Evolutionary conservation across 2,113 vertebrate genomes (phyloP).

Genomic region (Elaphurus davidianus): DNA sequence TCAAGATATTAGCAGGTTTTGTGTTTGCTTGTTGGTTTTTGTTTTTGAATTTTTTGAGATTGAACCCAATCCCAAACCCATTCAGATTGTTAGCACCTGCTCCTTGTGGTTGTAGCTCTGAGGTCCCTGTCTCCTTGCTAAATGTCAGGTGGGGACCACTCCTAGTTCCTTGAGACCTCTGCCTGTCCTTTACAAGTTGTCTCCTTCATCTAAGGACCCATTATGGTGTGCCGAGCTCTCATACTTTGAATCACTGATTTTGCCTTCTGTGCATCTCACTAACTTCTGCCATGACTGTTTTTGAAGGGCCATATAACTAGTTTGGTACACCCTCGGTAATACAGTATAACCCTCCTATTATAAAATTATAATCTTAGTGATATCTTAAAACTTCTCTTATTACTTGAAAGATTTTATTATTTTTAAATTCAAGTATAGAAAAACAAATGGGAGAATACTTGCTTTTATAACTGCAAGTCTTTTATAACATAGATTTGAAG

Average conservation of each 20-base stretch:
- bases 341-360: not conserved
- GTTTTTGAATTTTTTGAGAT: not conserved
- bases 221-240: not conserved
- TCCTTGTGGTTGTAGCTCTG: not conserved
- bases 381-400: not conserved
- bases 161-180: not conserved
- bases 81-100: not conserved
- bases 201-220: not conserved
- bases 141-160: not conserved
- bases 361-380: not conserved
- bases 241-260: not conserved
- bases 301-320: not conserved
- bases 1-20: not conserved
- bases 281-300: not conserved
- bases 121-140: not conserved
- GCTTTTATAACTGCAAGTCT: not conserved
- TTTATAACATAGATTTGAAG: not conserved
- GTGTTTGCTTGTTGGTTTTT: not conserved
- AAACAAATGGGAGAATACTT: not conserved
- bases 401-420: not conserved
- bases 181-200: not conserved
- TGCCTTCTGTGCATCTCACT: not conserved
- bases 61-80: not conserved
- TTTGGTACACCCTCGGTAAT: not conserved
- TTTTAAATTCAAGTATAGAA: not conserved